Evolutionary conservation across 2,797 vertebrate species (phyloP).

Genomic region (Manis pentadactyla): DNA sequence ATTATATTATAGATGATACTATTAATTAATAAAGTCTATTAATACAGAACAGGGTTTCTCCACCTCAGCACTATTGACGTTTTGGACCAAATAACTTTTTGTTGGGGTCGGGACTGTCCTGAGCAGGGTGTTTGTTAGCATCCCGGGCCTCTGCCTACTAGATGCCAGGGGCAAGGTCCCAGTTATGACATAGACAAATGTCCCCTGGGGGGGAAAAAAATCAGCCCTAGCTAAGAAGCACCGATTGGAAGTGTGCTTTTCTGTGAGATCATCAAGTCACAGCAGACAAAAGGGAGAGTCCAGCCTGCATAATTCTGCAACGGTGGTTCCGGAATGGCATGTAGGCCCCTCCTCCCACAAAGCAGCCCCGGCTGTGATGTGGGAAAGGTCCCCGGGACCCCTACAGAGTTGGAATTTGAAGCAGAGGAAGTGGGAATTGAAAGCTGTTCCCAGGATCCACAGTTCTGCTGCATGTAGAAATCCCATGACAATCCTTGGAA

Average conservation of each 20-base stretch:
- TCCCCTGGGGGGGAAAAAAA: not conserved
- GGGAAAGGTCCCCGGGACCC: slow-evolving; percentile 45
- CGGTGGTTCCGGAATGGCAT: not conserved
- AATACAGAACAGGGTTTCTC: not conserved
- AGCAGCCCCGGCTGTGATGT: not conserved
- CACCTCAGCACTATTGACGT: not conserved
- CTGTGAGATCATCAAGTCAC: not conserved
- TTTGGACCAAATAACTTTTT: not conserved
- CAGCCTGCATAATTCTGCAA: not conserved
- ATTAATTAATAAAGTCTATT: not conserved
- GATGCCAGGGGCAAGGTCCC: not conserved
- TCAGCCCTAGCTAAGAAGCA: not conserved
- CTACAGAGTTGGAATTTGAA: slow-evolving; percentile 48
- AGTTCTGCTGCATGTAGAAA: not conserved
- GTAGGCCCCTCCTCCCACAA: not conserved
- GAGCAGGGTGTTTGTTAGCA: not conserved
- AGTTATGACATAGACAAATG: not conserved
- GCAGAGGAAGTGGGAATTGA: slow-evolving; percentile 57
- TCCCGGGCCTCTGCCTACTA: not conserved
- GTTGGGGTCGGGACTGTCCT: not conserved
- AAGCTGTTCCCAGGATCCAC: slow-evolving; percentile 50
- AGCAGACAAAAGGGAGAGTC: not conserved
- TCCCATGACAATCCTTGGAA: not conserved
- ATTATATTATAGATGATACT: not conserved
- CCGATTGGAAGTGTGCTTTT: not conserved